These are phyloP conservation scores for Omphaloscelis lunosa DNA, from an alignment of 2,888 invertebrate genomes.

Conservation along the genomic window DNA sequence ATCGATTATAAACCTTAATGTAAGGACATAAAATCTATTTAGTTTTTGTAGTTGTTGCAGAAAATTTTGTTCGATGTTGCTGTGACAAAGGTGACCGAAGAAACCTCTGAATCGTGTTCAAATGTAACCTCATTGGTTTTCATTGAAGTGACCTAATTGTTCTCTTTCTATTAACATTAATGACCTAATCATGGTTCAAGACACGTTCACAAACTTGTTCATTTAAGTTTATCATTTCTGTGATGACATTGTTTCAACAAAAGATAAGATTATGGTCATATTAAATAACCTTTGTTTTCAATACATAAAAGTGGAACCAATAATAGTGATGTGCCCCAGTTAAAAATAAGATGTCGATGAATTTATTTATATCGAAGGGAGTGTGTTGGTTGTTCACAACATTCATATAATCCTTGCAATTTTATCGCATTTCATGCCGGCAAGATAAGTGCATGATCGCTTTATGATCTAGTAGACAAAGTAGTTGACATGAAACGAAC, in stretches of 20 bases:
- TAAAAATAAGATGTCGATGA: slow-evolving; percentile 41
- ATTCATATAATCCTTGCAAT: background rate
- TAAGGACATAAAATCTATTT: background rate
- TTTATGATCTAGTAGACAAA: background rate
- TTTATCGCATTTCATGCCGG: background rate
- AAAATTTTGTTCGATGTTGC: too few relatives aligned
- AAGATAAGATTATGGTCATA: slow-evolving; percentile 10
- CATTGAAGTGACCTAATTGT: background rate
- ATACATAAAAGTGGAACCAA: slow-evolving; percentile 39
- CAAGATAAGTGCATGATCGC: background rate
- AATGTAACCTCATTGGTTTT: background rate
- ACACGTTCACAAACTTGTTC: background rate
- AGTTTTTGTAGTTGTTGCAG: background rate
- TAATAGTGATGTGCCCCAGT: slow-evolving; percentile 52
- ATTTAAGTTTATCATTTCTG: background rate
- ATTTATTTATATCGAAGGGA: slow-evolving; percentile 20
- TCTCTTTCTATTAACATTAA: slow-evolving; percentile 11
- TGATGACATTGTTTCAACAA: background rate
- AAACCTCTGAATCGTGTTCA: background rate
- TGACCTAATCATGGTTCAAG: too few relatives aligned
- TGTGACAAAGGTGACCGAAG: background rate
- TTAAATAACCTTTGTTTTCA: background rate
- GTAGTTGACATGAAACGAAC: background rate
- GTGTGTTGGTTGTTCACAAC: slow-evolving; percentile 33
- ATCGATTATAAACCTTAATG: background rate